A percentile compares a stretch with the other conserved stretches of the same genome.
Conservation (phyloP, 1,140 invertebrate species). For the Drosophila pseudoananassae region DNA sequence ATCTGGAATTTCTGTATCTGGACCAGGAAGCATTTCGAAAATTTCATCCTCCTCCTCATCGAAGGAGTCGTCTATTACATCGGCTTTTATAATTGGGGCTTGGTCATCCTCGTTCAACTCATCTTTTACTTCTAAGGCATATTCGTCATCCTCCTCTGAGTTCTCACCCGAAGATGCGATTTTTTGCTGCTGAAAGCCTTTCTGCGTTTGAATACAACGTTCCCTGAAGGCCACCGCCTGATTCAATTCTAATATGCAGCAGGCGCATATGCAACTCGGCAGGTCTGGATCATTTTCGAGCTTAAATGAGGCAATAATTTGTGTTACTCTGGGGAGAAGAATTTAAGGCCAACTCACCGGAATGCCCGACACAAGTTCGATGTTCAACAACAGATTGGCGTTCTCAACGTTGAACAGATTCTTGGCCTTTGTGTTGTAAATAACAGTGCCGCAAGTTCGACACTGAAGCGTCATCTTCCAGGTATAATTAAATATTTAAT, state of each 20-base stretch:
- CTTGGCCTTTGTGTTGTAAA: constrained; percentile 58
- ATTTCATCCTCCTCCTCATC: not conserved
- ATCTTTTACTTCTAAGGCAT: not conserved
- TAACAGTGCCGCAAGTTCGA: constrained; percentile 54
- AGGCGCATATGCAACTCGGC: constrained; percentile 58
- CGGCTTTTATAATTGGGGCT: not conserved
- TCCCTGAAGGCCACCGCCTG: constrained; percentile 55
- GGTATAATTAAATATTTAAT: not conserved
- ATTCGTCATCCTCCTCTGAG: not conserved
- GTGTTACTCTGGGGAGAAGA: not conserved
- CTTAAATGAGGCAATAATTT: constrained; percentile 4
- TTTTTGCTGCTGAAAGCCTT: constrained; percentile 13
- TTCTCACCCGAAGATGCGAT: not conserved
- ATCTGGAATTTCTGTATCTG: not conserved
- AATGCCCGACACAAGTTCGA: constrained; percentile 37
- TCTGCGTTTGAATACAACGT: constrained; percentile 47
- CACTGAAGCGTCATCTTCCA: constrained; percentile 50
- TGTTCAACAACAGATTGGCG: constrained; percentile 31
- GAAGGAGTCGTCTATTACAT: not conserved
- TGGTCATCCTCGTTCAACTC: not conserved
- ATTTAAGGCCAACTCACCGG: constrained; percentile 20
- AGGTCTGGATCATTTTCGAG: constrained; percentile 28
- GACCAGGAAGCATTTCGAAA: not conserved
- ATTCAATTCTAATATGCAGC: constrained; percentile 58
- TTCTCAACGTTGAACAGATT: constrained; percentile 56